These are phyloP conservation scores for Pangasianodon hypophthalmus DNA, from an alignment of 2,113 vertebrate genomes.

Conservation along the genomic window DNA sequence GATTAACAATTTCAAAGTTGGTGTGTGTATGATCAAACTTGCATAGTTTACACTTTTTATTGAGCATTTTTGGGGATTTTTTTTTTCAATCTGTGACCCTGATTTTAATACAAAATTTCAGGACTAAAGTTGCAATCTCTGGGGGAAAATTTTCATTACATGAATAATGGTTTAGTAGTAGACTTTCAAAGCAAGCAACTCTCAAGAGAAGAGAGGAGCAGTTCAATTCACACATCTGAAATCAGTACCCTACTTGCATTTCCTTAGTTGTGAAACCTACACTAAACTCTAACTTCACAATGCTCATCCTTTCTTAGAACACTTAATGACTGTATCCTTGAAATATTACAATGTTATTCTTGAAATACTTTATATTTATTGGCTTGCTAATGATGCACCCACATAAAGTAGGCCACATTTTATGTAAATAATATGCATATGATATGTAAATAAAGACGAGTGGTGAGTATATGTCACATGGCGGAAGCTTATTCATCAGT, in stretches of 20 bases:
- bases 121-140: not conserved
- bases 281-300: not conserved
- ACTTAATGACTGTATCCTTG: not conserved
- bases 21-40: not conserved
- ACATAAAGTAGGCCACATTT: not conserved
- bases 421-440: conserved; percentile 1
- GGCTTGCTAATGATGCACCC: not conserved
- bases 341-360: not conserved
- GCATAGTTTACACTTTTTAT: not conserved
- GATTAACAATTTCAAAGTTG: not conserved
- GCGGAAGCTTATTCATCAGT: not conserved
- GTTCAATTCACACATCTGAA: not conserved
- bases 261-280: not conserved
- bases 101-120: not conserved
- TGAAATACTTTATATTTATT: not conserved
- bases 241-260: not conserved
- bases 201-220: not conserved
- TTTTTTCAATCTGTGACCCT: not conserved
- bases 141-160: not conserved
- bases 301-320: not conserved
- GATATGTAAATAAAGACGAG: not conserved
- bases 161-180: not conserved
- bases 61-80: not conserved
- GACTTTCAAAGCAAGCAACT: not conserved
- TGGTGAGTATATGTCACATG: not conserved